Percentiles rank a stretch among this genome's conserved stretches.
phyloP scores from a whole-genome alignment of 2,888 invertebrate species.

The Clusia tigrina region DNA sequence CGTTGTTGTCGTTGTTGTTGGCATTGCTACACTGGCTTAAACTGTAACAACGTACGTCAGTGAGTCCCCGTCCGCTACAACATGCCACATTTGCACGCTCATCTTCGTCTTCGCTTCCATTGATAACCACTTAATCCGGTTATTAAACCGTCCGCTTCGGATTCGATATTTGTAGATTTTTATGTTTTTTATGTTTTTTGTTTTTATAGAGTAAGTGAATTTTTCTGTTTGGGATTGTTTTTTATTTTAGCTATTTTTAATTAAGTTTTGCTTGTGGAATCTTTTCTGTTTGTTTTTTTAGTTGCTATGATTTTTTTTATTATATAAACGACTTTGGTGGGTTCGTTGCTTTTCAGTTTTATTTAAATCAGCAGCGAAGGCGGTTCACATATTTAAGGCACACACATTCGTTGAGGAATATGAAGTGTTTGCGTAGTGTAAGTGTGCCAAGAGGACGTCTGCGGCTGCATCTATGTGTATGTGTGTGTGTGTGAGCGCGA shows the following conservation, averaged over 20 bases:
- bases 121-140: constrained; percentile 46
- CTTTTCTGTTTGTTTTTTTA: constrained; percentile 43
- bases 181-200: constrained; percentile 28
- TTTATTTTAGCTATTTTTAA: constrained; percentile 1
- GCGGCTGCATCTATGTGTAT: too few species aligned
- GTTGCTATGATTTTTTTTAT: constrained; percentile 44
- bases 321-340: background rate
- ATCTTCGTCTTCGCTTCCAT: background rate
- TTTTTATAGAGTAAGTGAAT: too few species aligned
- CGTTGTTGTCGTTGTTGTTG: background rate
- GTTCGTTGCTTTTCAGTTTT: background rate
- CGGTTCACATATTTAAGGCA: background rate
- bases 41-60: background rate
- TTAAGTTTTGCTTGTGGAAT: background rate
- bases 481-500: too few species aligned
- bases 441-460: too few species aligned
- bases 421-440: background rate
- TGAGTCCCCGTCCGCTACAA: background rate
- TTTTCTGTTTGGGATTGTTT: background rate
- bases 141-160: constrained; percentile 50
- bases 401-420: background rate
- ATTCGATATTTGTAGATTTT: constrained; percentile 1
- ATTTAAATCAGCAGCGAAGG: background rate
- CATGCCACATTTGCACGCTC: background rate
- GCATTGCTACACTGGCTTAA: background rate